Percentiles rank a stretch among this genome's conserved stretches.
phyloP scores from a whole-genome alignment of 2,888 invertebrate genomes.

The Aelia acuminata region DNA sequence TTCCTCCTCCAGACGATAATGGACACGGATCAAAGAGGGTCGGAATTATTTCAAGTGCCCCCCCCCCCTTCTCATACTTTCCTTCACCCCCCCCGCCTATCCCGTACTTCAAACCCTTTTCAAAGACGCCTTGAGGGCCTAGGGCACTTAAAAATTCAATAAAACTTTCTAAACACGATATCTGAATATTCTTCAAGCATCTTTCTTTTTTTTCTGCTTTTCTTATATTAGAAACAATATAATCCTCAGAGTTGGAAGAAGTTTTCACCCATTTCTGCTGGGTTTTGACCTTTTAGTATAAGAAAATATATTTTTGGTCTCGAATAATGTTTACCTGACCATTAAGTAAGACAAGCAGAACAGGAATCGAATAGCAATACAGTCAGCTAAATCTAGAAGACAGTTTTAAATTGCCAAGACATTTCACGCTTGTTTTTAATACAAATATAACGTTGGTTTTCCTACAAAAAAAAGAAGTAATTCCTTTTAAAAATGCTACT shows the following conservation, averaged over 20 bases:
- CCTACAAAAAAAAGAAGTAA: no score
- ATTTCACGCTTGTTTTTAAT: no score
- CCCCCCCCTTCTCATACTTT: neutral
- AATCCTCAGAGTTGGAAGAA: neutral
- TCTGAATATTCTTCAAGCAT: slow-evolving; percentile 48
- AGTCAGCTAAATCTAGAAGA: no score
- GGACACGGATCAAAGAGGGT: slow-evolving; percentile 52
- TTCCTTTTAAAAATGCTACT: no score
- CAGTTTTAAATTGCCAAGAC: no score
- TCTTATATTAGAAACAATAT: slow-evolving; percentile 10
- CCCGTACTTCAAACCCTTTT: neutral
- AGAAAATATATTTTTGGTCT: neutral
- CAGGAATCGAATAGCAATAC: neutral
- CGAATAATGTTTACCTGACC: neutral
- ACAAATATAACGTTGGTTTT: no score
- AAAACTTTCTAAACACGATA: slow-evolving; percentile 55
- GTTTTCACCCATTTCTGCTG: neutral
- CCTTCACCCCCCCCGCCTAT: neutral
- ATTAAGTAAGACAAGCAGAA: neutral
- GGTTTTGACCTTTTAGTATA: neutral
- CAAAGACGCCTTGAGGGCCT: slow-evolving; percentile 14
- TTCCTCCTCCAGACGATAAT: slow-evolving; percentile 52
- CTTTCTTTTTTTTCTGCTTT: neutral
- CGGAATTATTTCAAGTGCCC: slow-evolving; percentile 47
- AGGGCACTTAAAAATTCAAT: slow-evolving; percentile 54